These are phyloP conservation scores for Bimastos eiseni DNA, from an alignment of 2,888 invertebrate genomes.

Conservation along the genomic window DNA sequence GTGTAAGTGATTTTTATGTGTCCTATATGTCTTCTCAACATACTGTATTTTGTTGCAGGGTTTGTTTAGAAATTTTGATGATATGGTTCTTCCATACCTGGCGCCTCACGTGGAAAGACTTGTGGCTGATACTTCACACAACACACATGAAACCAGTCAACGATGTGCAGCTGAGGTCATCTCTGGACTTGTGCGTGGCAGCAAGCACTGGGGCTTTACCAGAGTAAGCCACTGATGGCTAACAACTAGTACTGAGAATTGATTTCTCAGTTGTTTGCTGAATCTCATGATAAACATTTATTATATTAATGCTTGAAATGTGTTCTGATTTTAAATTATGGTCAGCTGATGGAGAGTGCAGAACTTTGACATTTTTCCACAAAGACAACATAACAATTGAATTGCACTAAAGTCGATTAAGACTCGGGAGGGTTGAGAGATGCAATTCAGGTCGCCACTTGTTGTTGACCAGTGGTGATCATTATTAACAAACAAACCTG, in stretches of 20 bases:
- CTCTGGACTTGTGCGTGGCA: constrained; percentile 77
- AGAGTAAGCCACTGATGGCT: constrained; percentile 55
- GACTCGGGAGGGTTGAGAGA: too few species aligned
- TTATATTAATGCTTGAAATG: too few species aligned
- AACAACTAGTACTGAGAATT: neutral
- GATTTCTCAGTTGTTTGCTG: neutral
- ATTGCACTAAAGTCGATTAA: too few species aligned
- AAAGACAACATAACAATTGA: too few species aligned
- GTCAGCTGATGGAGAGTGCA: too few species aligned
- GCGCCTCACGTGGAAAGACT: constrained; percentile 71
- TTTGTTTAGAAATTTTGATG: constrained; percentile 79
- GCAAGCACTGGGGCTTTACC: constrained; percentile 78
- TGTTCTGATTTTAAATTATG: too few species aligned
- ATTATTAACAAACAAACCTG: too few species aligned
- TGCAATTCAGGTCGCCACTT: too few species aligned
- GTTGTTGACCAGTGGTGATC: too few species aligned
- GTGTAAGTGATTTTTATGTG: neutral
- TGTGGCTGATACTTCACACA: constrained; percentile 64
- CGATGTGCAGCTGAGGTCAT: constrained; percentile 81
- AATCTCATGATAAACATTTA: neutral
- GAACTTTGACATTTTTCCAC: too few species aligned
- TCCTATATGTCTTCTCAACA: too few species aligned
- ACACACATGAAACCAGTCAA: constrained; percentile 77
- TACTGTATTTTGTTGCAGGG: constrained; percentile 62
- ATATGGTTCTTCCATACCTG: constrained; percentile 69